Conservation (phyloP, 2,797 vertebrate genomes). For the Lagodon rhomboides region DNA sequence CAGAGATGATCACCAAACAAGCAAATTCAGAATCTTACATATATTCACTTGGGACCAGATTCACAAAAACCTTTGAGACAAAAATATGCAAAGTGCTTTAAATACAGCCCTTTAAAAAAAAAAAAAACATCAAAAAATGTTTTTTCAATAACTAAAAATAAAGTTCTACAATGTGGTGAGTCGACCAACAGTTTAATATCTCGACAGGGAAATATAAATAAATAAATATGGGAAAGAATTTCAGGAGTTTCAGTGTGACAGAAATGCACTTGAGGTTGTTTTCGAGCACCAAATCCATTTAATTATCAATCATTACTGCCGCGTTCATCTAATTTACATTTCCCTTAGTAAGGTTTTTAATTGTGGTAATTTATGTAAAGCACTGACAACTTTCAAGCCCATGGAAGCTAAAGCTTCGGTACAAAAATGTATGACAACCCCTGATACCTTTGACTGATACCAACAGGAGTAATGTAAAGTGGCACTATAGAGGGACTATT, state of each 20-base stretch:
- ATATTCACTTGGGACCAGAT: conserved; percentile 19
- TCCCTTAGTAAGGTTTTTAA: conserved; percentile 11
- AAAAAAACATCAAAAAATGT: not conserved
- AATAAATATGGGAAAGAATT: conserved; percentile 17
- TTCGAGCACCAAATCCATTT: not conserved
- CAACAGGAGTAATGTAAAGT: not conserved
- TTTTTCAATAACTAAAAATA: not conserved
- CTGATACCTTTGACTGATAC: not conserved
- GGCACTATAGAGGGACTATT: not conserved
- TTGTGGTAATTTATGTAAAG: not conserved
- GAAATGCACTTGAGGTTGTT: not conserved
- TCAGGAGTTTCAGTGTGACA: not conserved
- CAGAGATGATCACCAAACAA: conserved; percentile 51
- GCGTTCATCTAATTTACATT: not conserved
- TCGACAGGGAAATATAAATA: not conserved
- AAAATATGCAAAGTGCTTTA: not conserved
- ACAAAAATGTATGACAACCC: not conserved
- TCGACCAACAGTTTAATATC: conserved; percentile 5
- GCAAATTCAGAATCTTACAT: conserved; percentile 15
- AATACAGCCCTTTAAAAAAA: conserved; percentile 1
- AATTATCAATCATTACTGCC: not conserved
- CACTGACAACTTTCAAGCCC: not conserved
- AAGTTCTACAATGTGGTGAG: not conserved
- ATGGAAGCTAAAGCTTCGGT: not conserved
- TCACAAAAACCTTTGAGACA: conserved; percentile 23